Evolutionary conservation across 2,888 invertebrate species (phyloP).

Genomic region (Hydriomena furcata): DNA sequence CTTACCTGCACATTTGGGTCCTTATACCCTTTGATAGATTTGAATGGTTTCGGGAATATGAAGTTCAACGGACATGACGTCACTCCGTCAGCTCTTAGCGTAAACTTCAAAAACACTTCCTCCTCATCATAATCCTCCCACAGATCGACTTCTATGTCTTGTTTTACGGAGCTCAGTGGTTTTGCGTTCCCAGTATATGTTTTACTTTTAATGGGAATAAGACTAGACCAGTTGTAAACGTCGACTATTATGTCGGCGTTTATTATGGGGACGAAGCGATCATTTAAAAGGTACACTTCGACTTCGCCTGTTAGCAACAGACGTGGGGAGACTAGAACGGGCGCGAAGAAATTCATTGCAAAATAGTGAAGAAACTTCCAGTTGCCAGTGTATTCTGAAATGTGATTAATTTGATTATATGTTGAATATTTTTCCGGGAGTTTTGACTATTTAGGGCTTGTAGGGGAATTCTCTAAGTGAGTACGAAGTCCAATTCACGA

Average conservation of each 20-base stretch:
- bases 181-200: constrained; percentile 49
- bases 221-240: constrained; percentile 83
- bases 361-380: constrained; percentile 97
- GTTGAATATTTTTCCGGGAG: too few relatives aligned
- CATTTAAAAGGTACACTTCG: constrained; percentile 86
- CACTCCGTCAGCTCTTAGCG: constrained; percentile 74
- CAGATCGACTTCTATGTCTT: constrained; percentile 48
- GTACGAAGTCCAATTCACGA: too few relatives aligned
- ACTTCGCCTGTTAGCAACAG: constrained; percentile 76
- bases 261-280: constrained; percentile 72
- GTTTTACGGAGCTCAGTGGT: constrained; percentile 55
- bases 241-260: constrained; percentile 81
- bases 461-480: too few relatives aligned
- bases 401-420: neutral
- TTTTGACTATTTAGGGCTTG: too few relatives aligned
- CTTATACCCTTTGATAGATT: constrained; percentile 75
- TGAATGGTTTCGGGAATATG: constrained; percentile 85
- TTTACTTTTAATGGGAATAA: constrained; percentile 61
- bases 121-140: constrained; percentile 50
- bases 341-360: constrained; percentile 92
- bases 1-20: constrained; percentile 83
- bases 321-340: constrained; percentile 86
- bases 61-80: constrained; percentile 85
- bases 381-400: constrained; percentile 86
- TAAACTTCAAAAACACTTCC: constrained; percentile 70